These are phyloP conservation scores for Genyomyrus donnyi DNA, from an alignment of 2,113 vertebrate genomes.

Conservation along the genomic window DNA sequence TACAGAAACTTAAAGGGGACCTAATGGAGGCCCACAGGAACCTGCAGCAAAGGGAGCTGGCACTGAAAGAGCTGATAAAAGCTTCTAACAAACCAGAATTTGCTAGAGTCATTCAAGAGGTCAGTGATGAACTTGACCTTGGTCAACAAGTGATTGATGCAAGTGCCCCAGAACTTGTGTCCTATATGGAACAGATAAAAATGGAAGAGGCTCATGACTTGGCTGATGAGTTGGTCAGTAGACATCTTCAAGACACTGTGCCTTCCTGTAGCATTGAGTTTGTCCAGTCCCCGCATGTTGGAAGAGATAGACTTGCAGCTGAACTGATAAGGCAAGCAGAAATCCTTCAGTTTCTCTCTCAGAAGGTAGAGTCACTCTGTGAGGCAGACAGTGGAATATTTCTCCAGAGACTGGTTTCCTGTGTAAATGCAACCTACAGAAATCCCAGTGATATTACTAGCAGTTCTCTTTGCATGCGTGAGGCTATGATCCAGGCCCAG, in stretches of 20 bases:
- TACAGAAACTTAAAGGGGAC: conserved; percentile 72
- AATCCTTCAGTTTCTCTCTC: conserved; percentile 67
- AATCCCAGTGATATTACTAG: conserved; percentile 54
- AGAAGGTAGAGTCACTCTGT: conserved; percentile 64
- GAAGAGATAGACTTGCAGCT: conserved; percentile 68
- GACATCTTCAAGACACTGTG: conserved; percentile 43
- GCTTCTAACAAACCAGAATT: conserved; percentile 64
- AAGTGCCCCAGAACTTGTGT: conserved; percentile 50
- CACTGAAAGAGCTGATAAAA: conserved; percentile 66
- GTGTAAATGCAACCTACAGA: conserved; percentile 49
- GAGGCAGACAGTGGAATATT: conserved; percentile 46
- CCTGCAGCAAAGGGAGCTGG: conserved; percentile 68
- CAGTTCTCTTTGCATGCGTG: conserved; percentile 73
- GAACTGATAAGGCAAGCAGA: conserved; percentile 77
- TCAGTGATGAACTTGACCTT: conserved; percentile 56
- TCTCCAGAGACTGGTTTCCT: conserved; percentile 63
- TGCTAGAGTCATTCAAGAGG: conserved; percentile 65
- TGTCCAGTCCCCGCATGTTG: conserved; percentile 55
- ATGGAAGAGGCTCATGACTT: conserved; percentile 48
- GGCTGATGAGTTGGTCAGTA: conserved; percentile 52
- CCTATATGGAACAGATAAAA: conserved; percentile 56
- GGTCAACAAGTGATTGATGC: conserved; percentile 52
- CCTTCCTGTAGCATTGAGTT: conserved; percentile 44
- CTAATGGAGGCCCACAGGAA: conserved; percentile 67
- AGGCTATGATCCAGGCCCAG: conserved; percentile 84